These are phyloP conservation scores for Lepas anatifera DNA, from an alignment of 2,888 invertebrate species.

Conservation along the genomic window DNA sequence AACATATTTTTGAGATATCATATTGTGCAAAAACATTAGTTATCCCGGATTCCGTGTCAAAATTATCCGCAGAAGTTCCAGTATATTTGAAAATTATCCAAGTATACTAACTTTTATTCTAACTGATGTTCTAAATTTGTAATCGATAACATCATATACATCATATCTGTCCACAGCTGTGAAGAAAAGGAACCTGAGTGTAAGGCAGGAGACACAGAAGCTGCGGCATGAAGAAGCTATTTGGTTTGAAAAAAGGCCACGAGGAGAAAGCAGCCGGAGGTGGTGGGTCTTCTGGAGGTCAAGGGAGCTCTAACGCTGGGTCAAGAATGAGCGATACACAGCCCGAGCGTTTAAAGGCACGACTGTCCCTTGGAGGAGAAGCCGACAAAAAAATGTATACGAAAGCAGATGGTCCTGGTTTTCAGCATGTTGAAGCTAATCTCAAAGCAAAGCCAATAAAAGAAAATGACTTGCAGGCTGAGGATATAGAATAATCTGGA, in stretches of 20 bases:
- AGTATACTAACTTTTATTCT: no score
- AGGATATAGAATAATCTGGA: background rate
- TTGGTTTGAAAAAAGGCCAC: slow-evolving; percentile 12
- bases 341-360: background rate
- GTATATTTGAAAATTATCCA: no score
- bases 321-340: background rate
- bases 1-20: no score
- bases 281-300: background rate
- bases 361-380: background rate
- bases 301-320: no score
- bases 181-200: slow-evolving; percentile 13
- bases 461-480: background rate
- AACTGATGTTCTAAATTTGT: no score
- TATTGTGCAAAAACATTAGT: no score
- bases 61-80: no score
- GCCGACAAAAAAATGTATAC: background rate
- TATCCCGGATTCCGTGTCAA: no score
- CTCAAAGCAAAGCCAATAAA: background rate
- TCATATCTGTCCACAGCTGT: no score
- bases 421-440: background rate
- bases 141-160: no score
- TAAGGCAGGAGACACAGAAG: no score
- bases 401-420: background rate
- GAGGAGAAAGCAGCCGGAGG: background rate
- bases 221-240: slow-evolving; percentile 14